A percentile compares a stretch with the other conserved stretches of the same genome.
These are phyloP conservation scores for Lepidocyrtoides sp. DNA, from an alignment of 2,888 invertebrate species.

Conservation along the genomic window DNA sequence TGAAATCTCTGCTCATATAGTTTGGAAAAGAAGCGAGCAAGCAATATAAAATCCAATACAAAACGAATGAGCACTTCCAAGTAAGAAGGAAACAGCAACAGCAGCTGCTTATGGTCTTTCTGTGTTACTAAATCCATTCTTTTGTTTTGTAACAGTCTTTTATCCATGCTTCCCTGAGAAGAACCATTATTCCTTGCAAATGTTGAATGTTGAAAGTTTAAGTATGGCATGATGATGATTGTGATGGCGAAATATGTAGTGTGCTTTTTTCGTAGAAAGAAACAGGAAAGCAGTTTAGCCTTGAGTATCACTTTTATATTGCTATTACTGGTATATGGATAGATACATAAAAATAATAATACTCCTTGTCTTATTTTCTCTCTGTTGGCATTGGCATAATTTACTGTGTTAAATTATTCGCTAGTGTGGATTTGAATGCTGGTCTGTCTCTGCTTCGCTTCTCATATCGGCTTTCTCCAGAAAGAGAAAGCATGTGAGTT, in stretches of 20 bases:
- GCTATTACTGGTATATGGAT: not conserved
- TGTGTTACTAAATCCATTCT: conserved; percentile 23
- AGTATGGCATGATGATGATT: conserved; percentile 42
- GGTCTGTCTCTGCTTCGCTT: not conserved
- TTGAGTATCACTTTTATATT: not conserved
- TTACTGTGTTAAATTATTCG: conserved; percentile 74
- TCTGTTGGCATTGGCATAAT: conserved; percentile 67
- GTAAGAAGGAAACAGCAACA: not conserved
- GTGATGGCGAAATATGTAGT: conserved; percentile 62
- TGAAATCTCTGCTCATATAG: not conserved
- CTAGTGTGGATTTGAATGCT: conserved; percentile 67
- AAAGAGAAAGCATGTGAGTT: not conserved
- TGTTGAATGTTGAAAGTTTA: conserved; percentile 43
- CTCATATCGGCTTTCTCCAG: conserved; percentile 16
- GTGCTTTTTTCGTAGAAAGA: not conserved
- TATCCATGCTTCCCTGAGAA: not conserved
- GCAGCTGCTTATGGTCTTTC: conserved; percentile 31
- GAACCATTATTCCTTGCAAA: conserved; percentile 51
- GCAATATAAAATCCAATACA: conserved; percentile 47
- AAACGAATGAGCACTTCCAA: not conserved
- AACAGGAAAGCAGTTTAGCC: not conserved
- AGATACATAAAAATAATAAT: not conserved
- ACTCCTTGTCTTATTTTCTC: conserved; percentile 25
- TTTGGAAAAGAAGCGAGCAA: not conserved
- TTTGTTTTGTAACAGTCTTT: conserved; percentile 30